Evolutionary conservation across 2,888 invertebrate genomes (phyloP).

Genomic region (Rotaria sp.): DNA sequence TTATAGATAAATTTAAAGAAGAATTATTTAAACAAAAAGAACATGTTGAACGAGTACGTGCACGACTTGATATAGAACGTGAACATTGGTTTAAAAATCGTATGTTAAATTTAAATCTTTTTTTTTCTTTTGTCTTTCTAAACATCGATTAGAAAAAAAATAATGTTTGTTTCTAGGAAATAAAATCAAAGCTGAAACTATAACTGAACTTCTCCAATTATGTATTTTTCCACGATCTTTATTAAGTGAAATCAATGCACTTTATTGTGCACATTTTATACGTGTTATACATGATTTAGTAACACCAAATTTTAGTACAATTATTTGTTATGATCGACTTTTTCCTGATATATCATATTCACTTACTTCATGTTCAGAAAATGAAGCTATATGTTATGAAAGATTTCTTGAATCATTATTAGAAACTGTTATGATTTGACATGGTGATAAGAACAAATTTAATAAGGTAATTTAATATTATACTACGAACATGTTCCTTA

Average conservation of each 20-base stretch:
- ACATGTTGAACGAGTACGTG: conserved; percentile 79
- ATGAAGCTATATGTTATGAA: conserved; percentile 89
- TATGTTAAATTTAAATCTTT: conserved; percentile 43
- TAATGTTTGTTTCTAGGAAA: conserved; percentile 65
- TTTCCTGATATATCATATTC: conserved; percentile 96
- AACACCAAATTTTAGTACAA: conserved; percentile 90
- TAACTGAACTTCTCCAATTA: conserved; percentile 86
- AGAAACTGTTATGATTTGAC: conserved; percentile 92
- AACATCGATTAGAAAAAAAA: not conserved
- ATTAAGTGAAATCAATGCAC: conserved; percentile 87
- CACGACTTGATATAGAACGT: conserved; percentile 59
- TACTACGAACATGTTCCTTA: too few relatives aligned
- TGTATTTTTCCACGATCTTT: conserved; percentile 93
- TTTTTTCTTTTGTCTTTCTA: not conserved
- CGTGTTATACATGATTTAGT: conserved; percentile 85
- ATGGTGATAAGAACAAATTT: conserved; percentile 77
- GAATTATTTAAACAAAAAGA: conserved; percentile 86
- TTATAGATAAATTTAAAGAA: conserved; percentile 84
- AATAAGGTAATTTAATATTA: conserved; percentile 68
- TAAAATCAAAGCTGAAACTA: conserved; percentile 84
- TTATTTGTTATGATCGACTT: conserved; percentile 91
- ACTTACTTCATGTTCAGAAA: conserved; percentile 92
- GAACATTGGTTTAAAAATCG: conserved; percentile 56
- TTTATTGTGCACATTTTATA: conserved; percentile 93
- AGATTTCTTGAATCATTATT: conserved; percentile 83